Conservation (phyloP, 1,140 invertebrate genomes). For the Neodiprion lecontei region DNA sequence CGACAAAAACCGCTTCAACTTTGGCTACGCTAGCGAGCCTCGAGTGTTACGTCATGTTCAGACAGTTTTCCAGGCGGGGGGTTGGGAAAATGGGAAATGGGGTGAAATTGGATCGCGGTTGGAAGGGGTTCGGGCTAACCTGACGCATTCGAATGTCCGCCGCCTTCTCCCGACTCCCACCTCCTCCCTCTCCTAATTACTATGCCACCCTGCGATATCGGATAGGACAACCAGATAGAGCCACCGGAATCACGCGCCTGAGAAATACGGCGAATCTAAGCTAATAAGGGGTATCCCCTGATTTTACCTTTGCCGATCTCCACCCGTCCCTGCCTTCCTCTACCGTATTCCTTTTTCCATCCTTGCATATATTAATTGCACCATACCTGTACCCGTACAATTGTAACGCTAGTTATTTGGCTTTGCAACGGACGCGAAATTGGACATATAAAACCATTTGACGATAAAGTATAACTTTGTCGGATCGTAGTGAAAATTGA, state of each 20-base stretch:
- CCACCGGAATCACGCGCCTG: slow-evolving; percentile 32
- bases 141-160: background rate
- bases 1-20: slow-evolving; percentile 4
- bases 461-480: too few species aligned
- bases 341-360: too few species aligned
- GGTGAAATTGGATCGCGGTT: slow-evolving; percentile 6
- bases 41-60: slow-evolving; percentile 7
- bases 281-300: slow-evolving; percentile 34
- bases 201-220: background rate
- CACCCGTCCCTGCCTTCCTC: background rate
- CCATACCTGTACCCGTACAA: too few species aligned
- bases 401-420: too few species aligned
- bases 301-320: background rate
- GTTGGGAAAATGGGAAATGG: slow-evolving; percentile 10
- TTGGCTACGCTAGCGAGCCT: slow-evolving; percentile 2
- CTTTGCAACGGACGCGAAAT: too few species aligned
- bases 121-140: slow-evolving; percentile 10
- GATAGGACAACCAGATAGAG: slow-evolving; percentile 13
- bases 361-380: too few species aligned
- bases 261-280: slow-evolving; percentile 41
- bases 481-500: too few species aligned
- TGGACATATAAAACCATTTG: too few species aligned
- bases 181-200: background rate
- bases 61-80: background rate
- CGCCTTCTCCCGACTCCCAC: background rate